Evolutionary conservation across 2,888 invertebrate species (phyloP), one percentile per base, ranked within the genome.

Genomic region (Timandra comae): DNA sequence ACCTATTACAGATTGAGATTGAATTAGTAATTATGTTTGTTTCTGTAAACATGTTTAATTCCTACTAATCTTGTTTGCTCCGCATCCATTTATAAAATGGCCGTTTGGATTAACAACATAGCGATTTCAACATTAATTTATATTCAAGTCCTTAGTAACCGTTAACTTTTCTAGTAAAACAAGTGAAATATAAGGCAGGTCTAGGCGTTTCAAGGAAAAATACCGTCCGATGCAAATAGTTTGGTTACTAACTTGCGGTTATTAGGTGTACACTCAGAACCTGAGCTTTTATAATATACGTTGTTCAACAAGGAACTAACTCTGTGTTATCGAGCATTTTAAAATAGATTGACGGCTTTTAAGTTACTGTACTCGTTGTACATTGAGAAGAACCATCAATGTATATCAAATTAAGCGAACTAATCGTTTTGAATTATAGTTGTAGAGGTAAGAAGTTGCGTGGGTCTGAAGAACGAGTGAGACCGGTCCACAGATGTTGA

Each of bases 401-500:
- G 60, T 20, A 49, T 32, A 12, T 27, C 20, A 3, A 10, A 7
- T 3, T 34, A 5, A 11, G 19, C 22, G 29, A 32, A 31, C 31
- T 31, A 35, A 30, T 16, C 16, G 25, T 32, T 12, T 35, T 47
- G 42, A 46, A 55, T 53, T 62, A 49, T 49, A 59, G 56, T 65
- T 53, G 73, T 65, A 56, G 49, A 38, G 41, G 53, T 50, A 49
- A 33, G 63, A 60, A 63, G 60, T 73, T 77, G 80, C 81, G 82
- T 84, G 81, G 81, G 82, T 71, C 51, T 56, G 61, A 56, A 56
- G 66, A 81, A 80, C 81, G 66, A 74, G 81, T 79, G 76, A 51
- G 71, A 81, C 82, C 81, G 80, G 82, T 84, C 74, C 59, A 77
- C 80, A 80, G 79, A 79, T 80, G 79, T 66, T 72, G 65, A 60